Evolutionary conservation across 2,797 vertebrate genomes (phyloP), one percentile per base, ranked within the genome.

Genomic region (Gephyroberyx darwinii): DNA sequence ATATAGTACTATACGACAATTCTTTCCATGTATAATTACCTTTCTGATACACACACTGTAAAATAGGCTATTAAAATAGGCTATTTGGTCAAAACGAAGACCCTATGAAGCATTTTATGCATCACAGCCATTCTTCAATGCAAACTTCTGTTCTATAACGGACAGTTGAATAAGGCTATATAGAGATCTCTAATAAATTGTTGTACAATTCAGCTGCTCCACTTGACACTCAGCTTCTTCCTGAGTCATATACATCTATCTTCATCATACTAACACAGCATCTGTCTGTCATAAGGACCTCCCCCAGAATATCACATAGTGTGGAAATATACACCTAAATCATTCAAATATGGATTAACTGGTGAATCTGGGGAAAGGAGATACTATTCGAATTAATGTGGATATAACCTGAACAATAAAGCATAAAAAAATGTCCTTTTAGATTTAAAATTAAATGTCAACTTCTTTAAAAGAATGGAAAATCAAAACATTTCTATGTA

Each of bases 71-170:
- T 59, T 67, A 57, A 71, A 64, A 74, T 19, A 54, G 20, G 45
- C 56, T 57, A 53, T 57, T 58, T 69, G 61, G 52, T 47, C 8
- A 58, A 71, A 58, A 55, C 61, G 52, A 65, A 81, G 60, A 75
- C 66, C 60, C 67, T 66, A 56, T 75, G 56, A 69, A 71, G 64
- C 78, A 71, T 70, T 31, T 79, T 19, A 71, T 74, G 64, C 53
- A 19, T 79, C 69, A 58, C 19, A 74, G 33, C 16, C 50, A 50
- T 51, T 84, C 62, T 81, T 77, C 33, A 71, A 69, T 59, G 68
- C 52, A 74, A 79, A 82, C 62, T 5, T 72, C 81, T 85, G 86
- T 82, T 86, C 82, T 85, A 80, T 47, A 83, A 89, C 77, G 54
- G 80, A 87, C 80, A 82, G 84, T 54, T 73, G 57, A 82, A 81